Evolutionary conservation across 2,888 invertebrate genomes (phyloP), one percentile per base, ranked within the genome.

Genomic region (Agrypnus murinus): DNA sequence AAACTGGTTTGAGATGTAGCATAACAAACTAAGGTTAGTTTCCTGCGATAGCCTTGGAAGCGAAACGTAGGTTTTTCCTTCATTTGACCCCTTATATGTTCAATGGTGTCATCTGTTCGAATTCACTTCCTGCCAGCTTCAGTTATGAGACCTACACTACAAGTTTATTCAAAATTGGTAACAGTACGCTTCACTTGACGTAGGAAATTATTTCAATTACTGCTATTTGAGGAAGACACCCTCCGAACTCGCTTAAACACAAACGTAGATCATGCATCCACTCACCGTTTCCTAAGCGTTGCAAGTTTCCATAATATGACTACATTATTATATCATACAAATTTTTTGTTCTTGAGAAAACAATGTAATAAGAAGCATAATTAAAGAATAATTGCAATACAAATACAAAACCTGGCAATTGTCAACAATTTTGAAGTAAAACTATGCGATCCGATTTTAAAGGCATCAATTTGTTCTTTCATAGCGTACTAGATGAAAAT

Each of bases 91-190:
- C n/a, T 40, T n/a, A 40, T n/a, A n/a, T 40, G 5, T 40, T 40
- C 40, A n/a, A 40, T 40, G 40, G 40, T 40, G n/a, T 40, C 5
- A 10, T 40, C 40, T 12, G 40, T 40, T 40, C 40, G 40, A 40
- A 40, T 40, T n/a, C 7, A 3, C n/a, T 40, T 40, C n/a, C 40
- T 40, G 5, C n/a, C 40, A 40, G 40, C 10, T 40, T 12, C n/a
- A 40, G 40, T 40, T 40, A 9, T 40, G 40, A n/a, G 40, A 40
- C 40, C 40, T 7, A 10, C 10, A 40, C 40, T 9, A 40, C 40
- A 9, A 40, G 40, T 40, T 40, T 40, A 12, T 40, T 40, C 40
- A 40, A 40, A 40, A 40, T 40, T 40, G 40, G 40, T 40, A 40
- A 40, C 40, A 40, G 40, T 40, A 40, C n/a, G 40, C 40, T 40